Evolutionary conservation across 2,797 vertebrate genomes (phyloP).

Genomic region (Anguilla marmorata): DNA sequence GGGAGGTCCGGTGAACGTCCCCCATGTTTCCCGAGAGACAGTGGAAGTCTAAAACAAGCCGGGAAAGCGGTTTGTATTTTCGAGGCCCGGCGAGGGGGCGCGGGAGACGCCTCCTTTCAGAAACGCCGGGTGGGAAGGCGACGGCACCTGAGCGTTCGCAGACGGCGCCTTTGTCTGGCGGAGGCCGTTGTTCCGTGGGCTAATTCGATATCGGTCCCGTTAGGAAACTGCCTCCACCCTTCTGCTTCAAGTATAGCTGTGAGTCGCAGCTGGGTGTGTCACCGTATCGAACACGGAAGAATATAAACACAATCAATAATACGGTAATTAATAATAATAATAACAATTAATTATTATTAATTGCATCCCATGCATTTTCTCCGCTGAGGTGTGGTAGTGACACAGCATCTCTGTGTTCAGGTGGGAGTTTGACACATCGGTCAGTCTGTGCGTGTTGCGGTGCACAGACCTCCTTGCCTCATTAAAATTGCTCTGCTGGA

Average conservation of each 20-base stretch:
- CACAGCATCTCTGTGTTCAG: neutral
- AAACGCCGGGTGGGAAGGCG: neutral
- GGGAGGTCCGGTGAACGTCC: neutral
- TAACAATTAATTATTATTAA: too few species aligned
- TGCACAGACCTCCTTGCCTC: neutral
- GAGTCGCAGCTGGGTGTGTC: neutral
- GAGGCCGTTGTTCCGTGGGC: neutral
- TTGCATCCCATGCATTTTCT: neutral
- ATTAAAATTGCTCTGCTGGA: neutral
- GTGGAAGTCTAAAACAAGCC: neutral
- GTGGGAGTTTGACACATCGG: neutral
- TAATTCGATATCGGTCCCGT: neutral
- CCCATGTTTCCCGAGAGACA: neutral
- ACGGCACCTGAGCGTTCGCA: neutral
- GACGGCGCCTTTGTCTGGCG: neutral
- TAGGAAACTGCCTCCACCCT: neutral
- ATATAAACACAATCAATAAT: neutral
- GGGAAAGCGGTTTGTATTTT: conserved; percentile 3
- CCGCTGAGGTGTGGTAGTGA: neutral
- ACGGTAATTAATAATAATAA: too few species aligned
- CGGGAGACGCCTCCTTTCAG: neutral
- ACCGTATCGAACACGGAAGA: neutral
- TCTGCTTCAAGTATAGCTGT: neutral
- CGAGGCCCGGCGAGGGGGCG: neutral
- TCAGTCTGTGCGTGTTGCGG: neutral